These are phyloP conservation scores for Camponotus vicinus DNA, from an alignment of 1,140 invertebrate genomes.

Conservation along the genomic window DNA sequence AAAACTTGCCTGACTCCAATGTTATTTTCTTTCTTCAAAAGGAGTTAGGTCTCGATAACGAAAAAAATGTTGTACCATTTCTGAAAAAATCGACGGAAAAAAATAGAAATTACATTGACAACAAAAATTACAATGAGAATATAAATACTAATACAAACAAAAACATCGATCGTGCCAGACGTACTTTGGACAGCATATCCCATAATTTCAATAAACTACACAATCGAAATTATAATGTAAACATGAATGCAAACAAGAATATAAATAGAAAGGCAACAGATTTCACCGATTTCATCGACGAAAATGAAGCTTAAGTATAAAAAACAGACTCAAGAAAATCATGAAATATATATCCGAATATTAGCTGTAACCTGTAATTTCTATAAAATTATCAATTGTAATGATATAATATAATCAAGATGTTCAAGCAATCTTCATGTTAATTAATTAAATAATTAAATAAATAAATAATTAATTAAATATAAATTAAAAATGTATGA, in stretches of 20 bases:
- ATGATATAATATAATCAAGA: conserved; percentile 10
- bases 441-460: too few species aligned
- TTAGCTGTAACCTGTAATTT: not conserved
- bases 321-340: not conserved
- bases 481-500: not conserved
- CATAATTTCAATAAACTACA: too few species aligned
- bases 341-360: not conserved
- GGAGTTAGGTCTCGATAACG: not conserved
- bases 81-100: not conserved
- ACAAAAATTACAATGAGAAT: not conserved
- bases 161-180: not conserved
- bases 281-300: not conserved
- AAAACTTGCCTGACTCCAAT: not conserved
- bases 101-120: not conserved
- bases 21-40: not conserved
- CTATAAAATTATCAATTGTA: not conserved
- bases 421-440: not conserved
- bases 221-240: not conserved
- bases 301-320: not conserved
- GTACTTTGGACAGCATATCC: not conserved
- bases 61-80: too few species aligned
- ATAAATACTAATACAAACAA: conserved; percentile 14
- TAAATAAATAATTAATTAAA: too few species aligned
- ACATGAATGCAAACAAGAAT: not conserved
- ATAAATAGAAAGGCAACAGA: not conserved